Evolutionary conservation across 2,113 vertebrate genomes (phyloP).

Genomic region (Mus musculus): GRCm39 chr11:54172501-54173000

Average conservation of each 20-base stretch:
- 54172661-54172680: neutral
- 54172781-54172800: neutral
- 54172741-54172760: too few species aligned
- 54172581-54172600: neutral
- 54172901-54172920: neutral
- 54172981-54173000: slow-evolving; percentile 1
- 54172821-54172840: neutral
- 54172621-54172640: neutral
- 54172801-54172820: neutral
- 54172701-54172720: neutral
- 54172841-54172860: neutral
- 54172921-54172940: neutral
- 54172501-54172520: slow-evolving; percentile 48
- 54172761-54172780: neutral
- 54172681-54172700: neutral
- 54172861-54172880: neutral
- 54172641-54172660: neutral
- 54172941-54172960: neutral
- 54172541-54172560: slow-evolving; percentile 20
- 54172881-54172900: neutral
- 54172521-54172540: slow-evolving; percentile 15
- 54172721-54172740: neutral
- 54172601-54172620: slow-evolving; percentile 10
- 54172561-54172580: neutral
- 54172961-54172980: neutral